Percentiles rank a stretch among this genome's conserved stretches.
These are phyloP conservation scores for Torymus auratus DNA, from an alignment of 2,888 invertebrate species.

Conservation along the genomic window DNA sequence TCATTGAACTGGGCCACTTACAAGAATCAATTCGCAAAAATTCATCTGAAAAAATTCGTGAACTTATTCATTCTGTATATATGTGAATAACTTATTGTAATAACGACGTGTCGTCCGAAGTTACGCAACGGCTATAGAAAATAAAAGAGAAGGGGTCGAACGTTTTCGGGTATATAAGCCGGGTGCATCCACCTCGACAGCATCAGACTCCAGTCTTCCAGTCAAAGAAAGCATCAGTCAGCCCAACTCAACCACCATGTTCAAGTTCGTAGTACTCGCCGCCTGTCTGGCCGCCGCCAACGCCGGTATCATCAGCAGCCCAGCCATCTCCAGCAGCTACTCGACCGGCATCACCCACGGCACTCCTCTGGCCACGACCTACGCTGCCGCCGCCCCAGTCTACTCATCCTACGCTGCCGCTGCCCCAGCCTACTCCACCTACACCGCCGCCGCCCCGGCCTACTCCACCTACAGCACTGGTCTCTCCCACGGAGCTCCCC, in stretches of 20 bases:
- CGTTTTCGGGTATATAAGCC: conserved; percentile 21
- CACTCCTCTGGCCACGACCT: not conserved
- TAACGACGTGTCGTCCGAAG: too few species aligned
- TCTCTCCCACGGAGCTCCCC: not conserved
- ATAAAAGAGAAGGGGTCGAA: too few species aligned
- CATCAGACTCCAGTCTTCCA: conserved; percentile 32
- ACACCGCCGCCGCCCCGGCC: too few species aligned
- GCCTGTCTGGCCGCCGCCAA: conserved; percentile 34
- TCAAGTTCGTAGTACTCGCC: conserved; percentile 42
- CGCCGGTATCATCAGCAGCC: conserved; percentile 37
- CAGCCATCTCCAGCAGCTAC: not conserved
- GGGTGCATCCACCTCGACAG: not conserved
- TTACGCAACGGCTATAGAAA: too few species aligned
- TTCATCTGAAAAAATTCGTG: too few species aligned
- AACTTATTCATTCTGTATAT: too few species aligned
- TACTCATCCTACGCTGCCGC: not conserved
- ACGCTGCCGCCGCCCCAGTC: not conserved
- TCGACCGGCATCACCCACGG: not conserved
- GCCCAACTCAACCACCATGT: conserved; percentile 35
- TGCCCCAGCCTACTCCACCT: not conserved
- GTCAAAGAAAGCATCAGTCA: not conserved
- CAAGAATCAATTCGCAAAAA: too few species aligned
- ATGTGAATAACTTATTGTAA: too few species aligned
- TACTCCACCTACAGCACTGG: not conserved
- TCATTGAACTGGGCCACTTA: too few species aligned